Evolutionary conservation across 2,888 invertebrate genomes (phyloP), one percentile per base, ranked within the genome.

Genomic region (Caenorhabditis sp.): DNA sequence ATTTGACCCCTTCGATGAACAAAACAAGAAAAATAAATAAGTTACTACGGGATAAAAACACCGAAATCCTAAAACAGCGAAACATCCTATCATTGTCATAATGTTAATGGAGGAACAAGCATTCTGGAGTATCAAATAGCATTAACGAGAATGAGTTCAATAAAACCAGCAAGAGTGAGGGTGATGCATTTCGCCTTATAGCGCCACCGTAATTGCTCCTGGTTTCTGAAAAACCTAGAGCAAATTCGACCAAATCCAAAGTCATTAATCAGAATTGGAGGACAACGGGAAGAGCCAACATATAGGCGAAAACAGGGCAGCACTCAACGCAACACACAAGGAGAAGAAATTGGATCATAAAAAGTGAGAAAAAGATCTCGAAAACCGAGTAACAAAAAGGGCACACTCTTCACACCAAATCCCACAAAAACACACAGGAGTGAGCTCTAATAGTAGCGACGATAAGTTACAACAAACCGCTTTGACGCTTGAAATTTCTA

Each of bases 111-210:
- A 60, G 58, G n/a, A 55, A 55, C 55, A 55, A 9, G 28, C 55
- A 26, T 20, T 20, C 58, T 68, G 58, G 44, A 64, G 3, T 11
- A 44, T 37, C 47, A 58, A 32, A 50, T 32, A 51, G 35, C 65
- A 44, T 44, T 44, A 61, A 24, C 61, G 28, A 62, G 55, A 20
- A 28, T 15, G 13, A 61, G 68, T 69, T 77, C 61, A 68, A 56
- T 47, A 67, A 62, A 68, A 80, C 80, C 74, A 74, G 68, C 80
- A 80, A 80, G 80, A 56, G 62, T 70, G 80, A 80, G 80, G 80
- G 80, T 80, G 80, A 80, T 80, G 74, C 80, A 80, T 70, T 37
- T 80, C 60, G 80, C 80, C 80, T 69, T 80, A 80, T 80, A 80
- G 80, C 80, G 80, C 80, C 80, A 80, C 80, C 80, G 80, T 80